These are phyloP conservation scores for Onychomys arenicola DNA, from an alignment of 2,797 vertebrate species.

Conservation along the genomic window DNA sequence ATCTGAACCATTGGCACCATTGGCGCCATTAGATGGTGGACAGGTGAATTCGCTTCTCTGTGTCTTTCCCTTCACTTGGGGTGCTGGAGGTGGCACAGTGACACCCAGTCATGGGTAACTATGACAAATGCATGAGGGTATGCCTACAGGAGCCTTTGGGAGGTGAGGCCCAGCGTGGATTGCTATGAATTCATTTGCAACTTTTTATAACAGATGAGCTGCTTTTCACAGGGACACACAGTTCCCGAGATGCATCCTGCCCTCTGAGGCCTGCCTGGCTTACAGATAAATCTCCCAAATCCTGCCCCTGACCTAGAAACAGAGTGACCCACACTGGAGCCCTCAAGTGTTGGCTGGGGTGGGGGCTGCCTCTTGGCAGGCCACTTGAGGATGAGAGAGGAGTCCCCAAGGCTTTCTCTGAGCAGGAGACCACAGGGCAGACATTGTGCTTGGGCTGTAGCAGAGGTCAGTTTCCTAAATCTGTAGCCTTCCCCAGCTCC, in stretches of 20 bases:
- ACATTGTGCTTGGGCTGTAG: neutral
- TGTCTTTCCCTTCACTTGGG: neutral
- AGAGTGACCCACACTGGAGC: rapidly evolving
- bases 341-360: neutral
- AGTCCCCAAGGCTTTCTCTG: neutral
- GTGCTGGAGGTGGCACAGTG: neutral
- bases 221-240: neutral
- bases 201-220: neutral
- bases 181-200: slow-evolving; percentile 67
- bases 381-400: rapidly evolving
- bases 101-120: neutral
- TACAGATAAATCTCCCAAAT: neutral
- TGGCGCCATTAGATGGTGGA: rapidly evolving
- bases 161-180: neutral
- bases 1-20: neutral
- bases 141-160: neutral
- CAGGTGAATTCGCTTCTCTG: neutral
- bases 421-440: neutral
- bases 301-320: neutral
- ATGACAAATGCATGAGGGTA: neutral
- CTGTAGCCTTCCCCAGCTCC: neutral
- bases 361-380: neutral
- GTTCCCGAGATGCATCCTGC: neutral
- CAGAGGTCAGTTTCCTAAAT: neutral
- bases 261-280: neutral